A percentile compares a stretch with the other conserved stretches of the same genome.
Conservation (phyloP, 2,113 vertebrate genomes). For the Ammodramus savannarum region DNA sequence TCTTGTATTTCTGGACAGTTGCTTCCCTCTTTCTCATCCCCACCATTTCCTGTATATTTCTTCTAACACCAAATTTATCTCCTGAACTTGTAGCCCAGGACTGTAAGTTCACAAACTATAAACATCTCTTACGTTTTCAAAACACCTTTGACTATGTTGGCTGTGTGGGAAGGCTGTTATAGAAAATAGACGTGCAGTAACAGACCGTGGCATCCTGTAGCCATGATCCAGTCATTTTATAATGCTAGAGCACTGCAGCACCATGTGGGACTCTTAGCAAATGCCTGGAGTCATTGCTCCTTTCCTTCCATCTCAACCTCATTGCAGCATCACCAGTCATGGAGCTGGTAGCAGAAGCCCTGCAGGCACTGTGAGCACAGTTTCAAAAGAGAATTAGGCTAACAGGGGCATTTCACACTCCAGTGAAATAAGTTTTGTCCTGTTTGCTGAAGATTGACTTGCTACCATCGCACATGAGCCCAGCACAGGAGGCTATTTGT, state of each 20-base stretch:
- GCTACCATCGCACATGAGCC: accelerated
- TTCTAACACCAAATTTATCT: background rate
- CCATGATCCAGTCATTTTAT: background rate
- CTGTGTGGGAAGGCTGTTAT: background rate
- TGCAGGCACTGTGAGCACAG: background rate
- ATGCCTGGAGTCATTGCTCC: background rate
- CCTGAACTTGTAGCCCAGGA: background rate
- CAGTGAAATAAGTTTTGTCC: background rate
- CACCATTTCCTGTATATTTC: background rate
- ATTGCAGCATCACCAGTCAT: accelerated
- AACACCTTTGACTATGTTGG: background rate
- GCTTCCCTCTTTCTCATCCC: background rate
- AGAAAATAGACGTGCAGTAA: background rate
- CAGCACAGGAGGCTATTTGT: background rate
- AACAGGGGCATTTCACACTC: background rate
- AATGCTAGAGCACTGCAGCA: background rate
- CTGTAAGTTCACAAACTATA: background rate
- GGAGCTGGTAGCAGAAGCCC: background rate
- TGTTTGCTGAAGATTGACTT: background rate
- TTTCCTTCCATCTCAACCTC: background rate
- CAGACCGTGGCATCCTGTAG: background rate
- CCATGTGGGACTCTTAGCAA: background rate
- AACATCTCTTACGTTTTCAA: background rate
- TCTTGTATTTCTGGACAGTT: background rate
- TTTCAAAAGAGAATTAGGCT: background rate